Evolutionary conservation across 1,140 invertebrate species (phyloP).

Genomic region (Calephelis nemesis): DNA sequence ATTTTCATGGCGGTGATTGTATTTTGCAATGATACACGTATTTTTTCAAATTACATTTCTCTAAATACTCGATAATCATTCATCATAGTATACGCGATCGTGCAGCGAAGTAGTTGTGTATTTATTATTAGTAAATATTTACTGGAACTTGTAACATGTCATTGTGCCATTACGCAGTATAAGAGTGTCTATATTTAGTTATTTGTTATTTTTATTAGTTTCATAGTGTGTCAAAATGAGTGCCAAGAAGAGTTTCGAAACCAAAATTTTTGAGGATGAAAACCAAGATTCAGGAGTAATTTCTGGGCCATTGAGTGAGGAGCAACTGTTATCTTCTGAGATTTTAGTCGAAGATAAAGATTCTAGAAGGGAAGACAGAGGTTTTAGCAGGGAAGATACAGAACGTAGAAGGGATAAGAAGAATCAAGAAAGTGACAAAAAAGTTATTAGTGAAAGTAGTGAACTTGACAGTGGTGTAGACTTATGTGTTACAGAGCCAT

Average conservation of each 20-base stretch:
- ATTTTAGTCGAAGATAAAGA: constrained; percentile 25
- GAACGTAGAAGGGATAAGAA: constrained; percentile 4
- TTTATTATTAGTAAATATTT: constrained; percentile 31
- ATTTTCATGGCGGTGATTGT: constrained; percentile 22
- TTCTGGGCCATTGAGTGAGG: constrained; percentile 44
- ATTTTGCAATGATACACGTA: constrained; percentile 12
- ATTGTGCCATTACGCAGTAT: constrained; percentile 39
- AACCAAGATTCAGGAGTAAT: constrained; percentile 58
- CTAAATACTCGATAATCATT: constrained; percentile 22
- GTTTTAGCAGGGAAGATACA: constrained; percentile 9
- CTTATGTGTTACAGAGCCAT: constrained; percentile 40
- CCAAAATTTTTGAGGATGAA: constrained; percentile 56
- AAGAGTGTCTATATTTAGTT: constrained; percentile 28
- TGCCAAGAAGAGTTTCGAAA: constrained; percentile 59
- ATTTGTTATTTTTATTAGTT: constrained; percentile 31
- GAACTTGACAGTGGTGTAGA: constrained; percentile 52
- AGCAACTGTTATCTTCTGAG: constrained; percentile 35
- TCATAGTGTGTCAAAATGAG: constrained; percentile 60
- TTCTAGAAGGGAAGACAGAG: constrained; percentile 4
- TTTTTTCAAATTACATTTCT: constrained; percentile 33
- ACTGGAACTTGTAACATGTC: constrained; percentile 47
- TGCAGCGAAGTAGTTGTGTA: constrained; percentile 37
- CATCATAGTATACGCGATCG: constrained; percentile 50
- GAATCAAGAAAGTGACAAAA: constrained; percentile 40
- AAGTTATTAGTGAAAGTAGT: constrained; percentile 57